phyloP scores from a whole-genome alignment of 2,797 vertebrate genomes.

The Hapalemur alaotrensis region DNA sequence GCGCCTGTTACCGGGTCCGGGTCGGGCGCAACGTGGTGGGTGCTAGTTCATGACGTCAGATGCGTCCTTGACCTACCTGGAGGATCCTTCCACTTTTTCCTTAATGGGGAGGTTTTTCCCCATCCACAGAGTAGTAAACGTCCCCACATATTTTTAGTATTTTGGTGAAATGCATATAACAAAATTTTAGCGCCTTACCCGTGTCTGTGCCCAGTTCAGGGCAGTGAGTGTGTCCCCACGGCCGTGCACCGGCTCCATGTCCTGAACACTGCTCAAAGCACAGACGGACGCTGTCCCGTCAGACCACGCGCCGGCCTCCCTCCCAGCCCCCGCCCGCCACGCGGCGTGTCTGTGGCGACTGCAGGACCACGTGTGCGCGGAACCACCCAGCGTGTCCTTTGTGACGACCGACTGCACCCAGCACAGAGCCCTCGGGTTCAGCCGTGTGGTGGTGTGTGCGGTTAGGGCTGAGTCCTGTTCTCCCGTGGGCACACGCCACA shows the following conservation, averaged over 20 bases:
- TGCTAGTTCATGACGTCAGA: not conserved
- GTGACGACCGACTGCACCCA: too few species aligned
- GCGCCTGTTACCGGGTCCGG: too few species aligned
- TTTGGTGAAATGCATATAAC: too few species aligned
- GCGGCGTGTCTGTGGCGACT: not conserved
- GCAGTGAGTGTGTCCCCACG: fast-evolving
- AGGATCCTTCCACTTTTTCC: not conserved
- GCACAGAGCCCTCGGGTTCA: not conserved
- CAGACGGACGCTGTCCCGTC: not conserved
- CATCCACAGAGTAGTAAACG: not conserved
- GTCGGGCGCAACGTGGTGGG: fast-evolving
- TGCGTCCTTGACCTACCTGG: not conserved
- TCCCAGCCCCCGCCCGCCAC: fast-evolving
- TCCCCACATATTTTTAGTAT: not conserved
- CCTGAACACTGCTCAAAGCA: not conserved
- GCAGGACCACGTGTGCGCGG: fast-evolving
- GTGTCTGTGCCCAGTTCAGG: fast-evolving
- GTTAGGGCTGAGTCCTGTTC: too few species aligned
- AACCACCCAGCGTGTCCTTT: fast-evolving
- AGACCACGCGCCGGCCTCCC: too few species aligned
- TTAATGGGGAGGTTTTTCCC: too few species aligned
- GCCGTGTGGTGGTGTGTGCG: fast-evolving
- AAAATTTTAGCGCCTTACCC: too few species aligned
- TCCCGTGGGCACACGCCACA: fast-evolving
- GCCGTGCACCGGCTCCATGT: fast-evolving